These are phyloP conservation scores for Dolomedes plantarius DNA, from an alignment of 2,888 invertebrate species.

Conservation along the genomic window DNA sequence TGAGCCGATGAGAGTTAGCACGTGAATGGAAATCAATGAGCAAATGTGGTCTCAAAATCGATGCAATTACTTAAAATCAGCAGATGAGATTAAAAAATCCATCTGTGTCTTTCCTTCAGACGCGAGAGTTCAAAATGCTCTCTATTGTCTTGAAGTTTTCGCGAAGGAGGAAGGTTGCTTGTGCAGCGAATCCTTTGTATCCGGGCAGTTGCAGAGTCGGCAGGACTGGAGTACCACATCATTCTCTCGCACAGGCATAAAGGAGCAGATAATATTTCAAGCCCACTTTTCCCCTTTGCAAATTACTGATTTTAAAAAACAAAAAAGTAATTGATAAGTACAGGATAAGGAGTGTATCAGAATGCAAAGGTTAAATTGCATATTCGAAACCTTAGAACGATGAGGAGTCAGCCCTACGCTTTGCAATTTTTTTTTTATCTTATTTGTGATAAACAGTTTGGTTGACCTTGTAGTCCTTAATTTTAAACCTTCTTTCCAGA, in stretches of 20 bases:
- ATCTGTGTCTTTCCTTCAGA: not conserved
- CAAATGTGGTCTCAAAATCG: not conserved
- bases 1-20: too few relatives aligned
- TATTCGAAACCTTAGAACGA: too few relatives aligned
- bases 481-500: too few relatives aligned
- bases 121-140: conserved; percentile 19
- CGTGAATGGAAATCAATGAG: not conserved
- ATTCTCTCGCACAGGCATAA: not conserved
- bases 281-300: not conserved
- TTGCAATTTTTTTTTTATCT: too few relatives aligned
- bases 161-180: conserved; percentile 22
- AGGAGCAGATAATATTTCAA: conserved; percentile 27
- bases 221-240: conserved; percentile 19
- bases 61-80: not conserved
- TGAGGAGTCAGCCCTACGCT: too few relatives aligned
- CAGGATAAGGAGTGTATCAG: too few relatives aligned
- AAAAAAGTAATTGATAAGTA: too few relatives aligned
- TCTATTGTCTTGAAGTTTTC: conserved; percentile 21
- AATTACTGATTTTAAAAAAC: not conserved
- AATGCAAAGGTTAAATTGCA: too few relatives aligned
- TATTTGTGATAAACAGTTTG: too few relatives aligned
- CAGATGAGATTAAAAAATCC: not conserved
- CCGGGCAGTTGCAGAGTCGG: conserved; percentile 22
- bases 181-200: conserved; percentile 44
- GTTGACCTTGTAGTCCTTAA: too few relatives aligned